Conservation (phyloP, 2,888 invertebrate genomes). For the Synanthedon myopaeformis region DNA sequence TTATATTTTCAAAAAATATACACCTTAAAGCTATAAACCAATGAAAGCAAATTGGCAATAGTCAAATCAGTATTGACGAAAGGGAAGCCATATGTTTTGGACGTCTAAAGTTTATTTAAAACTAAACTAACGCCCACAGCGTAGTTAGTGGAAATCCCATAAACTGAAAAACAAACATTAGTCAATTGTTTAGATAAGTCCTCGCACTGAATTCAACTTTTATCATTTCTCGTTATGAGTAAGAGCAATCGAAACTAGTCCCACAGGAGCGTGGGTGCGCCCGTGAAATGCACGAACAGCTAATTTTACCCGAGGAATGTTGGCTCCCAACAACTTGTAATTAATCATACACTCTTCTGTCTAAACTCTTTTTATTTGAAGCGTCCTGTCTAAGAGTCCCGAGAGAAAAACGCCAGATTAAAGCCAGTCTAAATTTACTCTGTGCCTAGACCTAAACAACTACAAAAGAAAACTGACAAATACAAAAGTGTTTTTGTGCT, state of each 20-base stretch:
- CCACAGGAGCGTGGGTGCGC: constrained; percentile 29
- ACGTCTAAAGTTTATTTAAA: no score
- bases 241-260: constrained; percentile 13
- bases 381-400: constrained; percentile 10
- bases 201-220: neutral
- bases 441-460: neutral
- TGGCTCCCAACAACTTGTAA: constrained; percentile 39
- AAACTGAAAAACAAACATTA: neutral
- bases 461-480: neutral
- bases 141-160: neutral
- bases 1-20: no score
- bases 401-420: neutral
- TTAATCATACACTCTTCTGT: constrained; percentile 30
- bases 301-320: constrained; percentile 54
- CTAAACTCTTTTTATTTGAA: constrained; percentile 18
- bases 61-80: no score
- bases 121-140: no score
- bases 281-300: constrained; percentile 40
- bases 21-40: no score
- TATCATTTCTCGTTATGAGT: constrained; percentile 1
- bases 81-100: no score
- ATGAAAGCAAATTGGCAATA: no score
- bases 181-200: neutral
- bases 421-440: neutral
- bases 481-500: neutral